phyloP scores from a whole-genome alignment of 1,140 invertebrate species.

The Papilio glaucus region DNA sequence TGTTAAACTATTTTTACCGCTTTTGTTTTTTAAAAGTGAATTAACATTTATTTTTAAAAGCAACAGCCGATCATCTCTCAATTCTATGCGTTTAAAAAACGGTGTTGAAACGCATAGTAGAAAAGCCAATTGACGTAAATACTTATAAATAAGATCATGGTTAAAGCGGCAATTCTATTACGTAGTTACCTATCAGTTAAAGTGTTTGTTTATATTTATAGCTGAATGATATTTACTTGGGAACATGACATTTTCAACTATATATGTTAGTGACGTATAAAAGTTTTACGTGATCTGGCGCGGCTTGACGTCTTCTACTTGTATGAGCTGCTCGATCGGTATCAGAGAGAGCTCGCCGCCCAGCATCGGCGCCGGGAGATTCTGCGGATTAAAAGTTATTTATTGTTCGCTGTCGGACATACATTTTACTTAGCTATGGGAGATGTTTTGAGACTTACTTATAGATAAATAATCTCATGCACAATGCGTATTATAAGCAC shows the following conservation, averaged over 20 bases:
- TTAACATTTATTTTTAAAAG: no score
- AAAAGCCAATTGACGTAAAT: not conserved
- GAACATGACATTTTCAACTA: not conserved
- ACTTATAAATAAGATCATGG: not conserved
- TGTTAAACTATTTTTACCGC: no score
- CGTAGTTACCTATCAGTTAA: not conserved
- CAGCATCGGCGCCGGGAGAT: constrained; percentile 85
- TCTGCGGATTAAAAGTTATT: constrained; percentile 73
- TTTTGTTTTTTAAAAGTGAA: no score
- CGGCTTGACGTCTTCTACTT: constrained; percentile 86
- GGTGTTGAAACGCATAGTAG: no score
- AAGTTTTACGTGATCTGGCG: constrained; percentile 46
- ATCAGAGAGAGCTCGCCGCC: constrained; percentile 92
- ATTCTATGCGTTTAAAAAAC: no score
- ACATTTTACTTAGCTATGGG: no score
- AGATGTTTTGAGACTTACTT: no score
- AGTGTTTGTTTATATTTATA: not conserved
- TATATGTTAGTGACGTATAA: not conserved
- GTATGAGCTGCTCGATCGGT: constrained; percentile 90
- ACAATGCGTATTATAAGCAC: no score
- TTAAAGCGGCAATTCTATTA: no score
- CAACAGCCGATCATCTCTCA: no score
- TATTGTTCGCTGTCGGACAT: no score
- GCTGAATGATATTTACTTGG: not conserved
- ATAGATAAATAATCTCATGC: no score